Evolutionary conservation across 1,140 invertebrate genomes (phyloP).

Genomic region (Oreohelix idahoensis): DNA sequence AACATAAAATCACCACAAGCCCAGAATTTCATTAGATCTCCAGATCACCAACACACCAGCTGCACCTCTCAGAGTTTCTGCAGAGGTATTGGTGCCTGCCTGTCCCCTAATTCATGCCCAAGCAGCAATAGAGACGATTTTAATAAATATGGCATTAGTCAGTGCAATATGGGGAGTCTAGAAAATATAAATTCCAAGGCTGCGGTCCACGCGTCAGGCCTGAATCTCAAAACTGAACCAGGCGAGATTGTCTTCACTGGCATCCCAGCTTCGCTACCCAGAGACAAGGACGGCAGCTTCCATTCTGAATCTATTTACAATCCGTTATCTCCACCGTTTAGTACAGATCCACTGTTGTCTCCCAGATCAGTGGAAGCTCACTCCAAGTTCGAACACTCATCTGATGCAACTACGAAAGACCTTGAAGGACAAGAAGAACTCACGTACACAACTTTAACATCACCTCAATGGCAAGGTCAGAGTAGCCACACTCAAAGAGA

Average conservation of each 20-base stretch:
- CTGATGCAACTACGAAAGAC: neutral
- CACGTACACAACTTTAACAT: slow-evolving; percentile 28
- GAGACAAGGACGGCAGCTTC: too few relatives aligned
- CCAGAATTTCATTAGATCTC: neutral
- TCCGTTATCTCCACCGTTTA: neutral
- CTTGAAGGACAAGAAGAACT: neutral
- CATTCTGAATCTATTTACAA: neutral
- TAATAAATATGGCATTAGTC: neutral
- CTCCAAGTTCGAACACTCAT: neutral
- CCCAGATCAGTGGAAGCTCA: neutral
- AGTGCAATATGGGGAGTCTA: neutral
- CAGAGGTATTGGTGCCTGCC: neutral
- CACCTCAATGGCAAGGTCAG: neutral
- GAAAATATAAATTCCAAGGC: neutral
- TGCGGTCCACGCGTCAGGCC: neutral
- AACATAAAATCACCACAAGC: neutral
- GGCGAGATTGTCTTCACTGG: neutral
- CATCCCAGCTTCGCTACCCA: neutral
- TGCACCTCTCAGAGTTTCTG: neutral
- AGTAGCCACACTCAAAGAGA: neutral
- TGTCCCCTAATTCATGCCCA: neutral
- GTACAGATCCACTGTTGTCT: neutral
- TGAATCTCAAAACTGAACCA: neutral
- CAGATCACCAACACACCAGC: neutral
- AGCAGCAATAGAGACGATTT: neutral